phyloP scores from a whole-genome alignment of 2,797 vertebrate species.

The Dryobates pubescens region DNA sequence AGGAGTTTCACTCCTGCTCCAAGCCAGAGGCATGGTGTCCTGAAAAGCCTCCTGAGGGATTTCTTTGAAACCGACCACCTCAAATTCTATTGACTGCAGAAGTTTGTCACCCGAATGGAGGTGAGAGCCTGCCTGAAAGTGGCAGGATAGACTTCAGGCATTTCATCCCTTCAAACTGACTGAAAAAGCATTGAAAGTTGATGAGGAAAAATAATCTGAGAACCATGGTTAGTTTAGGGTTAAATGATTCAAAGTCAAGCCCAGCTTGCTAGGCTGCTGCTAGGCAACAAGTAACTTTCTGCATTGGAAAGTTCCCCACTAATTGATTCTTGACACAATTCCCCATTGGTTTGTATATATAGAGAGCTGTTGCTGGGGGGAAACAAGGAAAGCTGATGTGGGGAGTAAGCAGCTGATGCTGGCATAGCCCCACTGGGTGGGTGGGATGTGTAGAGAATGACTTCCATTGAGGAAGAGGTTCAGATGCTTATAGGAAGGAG shows the following conservation, averaged over 20 bases:
- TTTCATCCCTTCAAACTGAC: background rate
- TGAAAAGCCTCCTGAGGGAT: background rate
- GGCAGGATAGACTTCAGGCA: background rate
- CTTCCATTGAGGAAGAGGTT: background rate
- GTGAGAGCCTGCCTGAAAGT: background rate
- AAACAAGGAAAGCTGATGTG: conserved; percentile 1
- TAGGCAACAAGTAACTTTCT: conserved; percentile 72
- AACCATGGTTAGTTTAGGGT: conserved; percentile 1
- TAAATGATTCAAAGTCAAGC: conserved; percentile 65
- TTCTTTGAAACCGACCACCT: background rate
- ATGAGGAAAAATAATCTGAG: conserved; percentile 10
- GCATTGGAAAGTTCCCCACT: conserved; percentile 50
- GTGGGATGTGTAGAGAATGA: background rate
- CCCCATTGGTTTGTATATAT: conserved; percentile 27
- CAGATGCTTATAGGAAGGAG: background rate
- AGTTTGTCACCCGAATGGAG: background rate
- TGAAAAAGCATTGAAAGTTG: background rate
- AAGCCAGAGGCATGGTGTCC: fast-evolving
- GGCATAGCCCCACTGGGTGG: background rate
- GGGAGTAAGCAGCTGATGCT: background rate
- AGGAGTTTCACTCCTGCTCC: background rate
- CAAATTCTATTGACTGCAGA: background rate
- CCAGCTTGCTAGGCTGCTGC: conserved; percentile 54
- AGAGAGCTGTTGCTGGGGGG: conserved; percentile 12
- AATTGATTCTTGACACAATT: conserved; percentile 69